Evolutionary conservation across 1,140 invertebrate genomes (phyloP), one percentile per base, ranked within the genome.

Genomic region (Medauroidea extradentata): DNA sequence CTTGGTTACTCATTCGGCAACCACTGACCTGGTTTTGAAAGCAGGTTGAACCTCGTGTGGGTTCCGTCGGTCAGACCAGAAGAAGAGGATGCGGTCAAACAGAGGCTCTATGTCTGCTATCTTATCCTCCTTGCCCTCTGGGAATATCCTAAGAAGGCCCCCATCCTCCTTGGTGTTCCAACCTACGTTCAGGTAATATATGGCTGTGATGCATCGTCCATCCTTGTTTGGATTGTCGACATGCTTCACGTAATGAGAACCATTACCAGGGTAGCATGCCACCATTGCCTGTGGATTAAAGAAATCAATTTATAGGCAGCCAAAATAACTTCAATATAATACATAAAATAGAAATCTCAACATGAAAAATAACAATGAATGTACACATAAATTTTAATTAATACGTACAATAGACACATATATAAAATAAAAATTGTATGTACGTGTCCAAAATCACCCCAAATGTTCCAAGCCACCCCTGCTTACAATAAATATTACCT

Each of bases 171-270:
- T 62, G 1, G 86, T 81, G 75, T 94, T 84, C 94, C 95, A 98
- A 75, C 96, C 83, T 69, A 89, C 83, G 75, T 98, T 98, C 44
- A 97, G 81, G 77, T 98, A 98, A 76, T 98, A 98, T 69, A 98
- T 98, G 39, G 91, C 90, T 11, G 94, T 97, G 68, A 98, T 92
- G 67, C 93, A 94, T 61, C 94, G 82, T 16, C 93, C 95, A 78
- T 98, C 95, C 69, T 85, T 83, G 72, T 95, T 95, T n/a, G 95
- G 94, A 81, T 98, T 98, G 73, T 98, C 95, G 24, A 98, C 92
- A 75, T 98, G 95, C 74, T 95, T 94, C 18, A 97, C 91, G 73
- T 98, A 98, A 70, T 91, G 89, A 13, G 92, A 88, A 49, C 93
- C 93, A 55, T 87, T 85, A 14, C 94, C 94, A 9, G 94, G 94